These are phyloP conservation scores for Psittacara wagleri DNA, from an alignment of 2,113 vertebrate genomes.

Conservation along the genomic window DNA sequence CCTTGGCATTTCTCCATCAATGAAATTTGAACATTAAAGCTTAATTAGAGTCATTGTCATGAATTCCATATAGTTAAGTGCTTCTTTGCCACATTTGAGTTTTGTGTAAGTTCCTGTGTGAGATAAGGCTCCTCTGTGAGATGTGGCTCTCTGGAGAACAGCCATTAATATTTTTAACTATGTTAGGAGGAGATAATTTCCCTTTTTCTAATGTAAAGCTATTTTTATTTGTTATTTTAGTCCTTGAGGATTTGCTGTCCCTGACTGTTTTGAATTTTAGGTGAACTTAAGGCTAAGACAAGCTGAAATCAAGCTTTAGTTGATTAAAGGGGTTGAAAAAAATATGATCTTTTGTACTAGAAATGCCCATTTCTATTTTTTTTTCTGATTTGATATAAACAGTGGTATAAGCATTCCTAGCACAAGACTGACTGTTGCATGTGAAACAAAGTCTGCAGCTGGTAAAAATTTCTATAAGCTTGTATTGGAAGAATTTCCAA, in stretches of 20 bases:
- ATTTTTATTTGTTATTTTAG: background rate
- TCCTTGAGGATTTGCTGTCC: background rate
- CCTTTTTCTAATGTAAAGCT: background rate
- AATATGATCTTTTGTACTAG: background rate
- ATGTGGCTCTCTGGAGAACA: background rate
- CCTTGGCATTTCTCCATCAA: background rate
- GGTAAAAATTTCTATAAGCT: background rate
- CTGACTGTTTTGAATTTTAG: background rate
- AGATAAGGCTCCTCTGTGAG: background rate
- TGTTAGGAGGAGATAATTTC: background rate
- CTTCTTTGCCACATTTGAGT: background rate
- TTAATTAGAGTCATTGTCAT: background rate
- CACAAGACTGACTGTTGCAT: background rate
- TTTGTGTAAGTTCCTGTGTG: background rate
- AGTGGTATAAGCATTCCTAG: background rate
- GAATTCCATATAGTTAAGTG: background rate
- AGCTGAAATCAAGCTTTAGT: background rate
- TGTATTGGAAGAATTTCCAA: background rate
- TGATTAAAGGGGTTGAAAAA: background rate
- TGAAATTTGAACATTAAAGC: background rate
- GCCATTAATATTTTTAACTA: background rate
- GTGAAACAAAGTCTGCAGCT: background rate
- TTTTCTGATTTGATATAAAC: background rate
- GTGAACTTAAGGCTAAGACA: background rate
- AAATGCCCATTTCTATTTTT: background rate